Percentiles rank a stretch among this genome's conserved stretches.
Evolutionary conservation across 2,797 vertebrate genomes (phyloP).

Genomic region (Sebastes oblongus): DNA sequence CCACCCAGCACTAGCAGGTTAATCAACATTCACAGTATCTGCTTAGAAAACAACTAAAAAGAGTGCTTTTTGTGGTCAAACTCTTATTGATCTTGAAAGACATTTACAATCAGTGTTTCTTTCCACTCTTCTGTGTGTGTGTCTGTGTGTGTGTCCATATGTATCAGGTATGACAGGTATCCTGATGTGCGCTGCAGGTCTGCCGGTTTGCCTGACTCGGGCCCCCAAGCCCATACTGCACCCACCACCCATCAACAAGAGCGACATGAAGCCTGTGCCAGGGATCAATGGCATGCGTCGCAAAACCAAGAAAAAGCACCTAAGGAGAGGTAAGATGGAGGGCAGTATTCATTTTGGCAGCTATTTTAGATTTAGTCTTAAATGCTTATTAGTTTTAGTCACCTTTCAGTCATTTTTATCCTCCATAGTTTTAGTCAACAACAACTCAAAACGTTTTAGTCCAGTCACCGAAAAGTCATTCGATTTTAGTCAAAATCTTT

Average conservation of each 20-base stretch:
- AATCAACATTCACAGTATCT: conserved; percentile 20
- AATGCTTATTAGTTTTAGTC: no score
- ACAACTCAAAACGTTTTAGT: no score
- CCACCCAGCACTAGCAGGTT: conserved; percentile 95
- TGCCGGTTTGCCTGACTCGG: conserved; percentile 94
- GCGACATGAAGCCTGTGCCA: conserved; percentile 93
- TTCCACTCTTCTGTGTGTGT: conserved; percentile 35
- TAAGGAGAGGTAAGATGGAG: conserved; percentile 87
- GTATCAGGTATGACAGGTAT: conserved; percentile 95
- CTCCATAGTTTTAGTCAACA: no score
- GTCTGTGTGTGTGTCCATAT: conserved; percentile 28
- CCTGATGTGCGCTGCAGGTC: conserved; percentile 93
- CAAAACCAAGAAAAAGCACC: conserved; percentile 97
- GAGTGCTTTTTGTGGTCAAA: not conserved
- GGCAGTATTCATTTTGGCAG: no score
- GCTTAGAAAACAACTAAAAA: not conserved
- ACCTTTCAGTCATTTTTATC: no score
- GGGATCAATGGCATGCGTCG: conserved; percentile 92
- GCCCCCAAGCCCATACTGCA: conserved; percentile 95
- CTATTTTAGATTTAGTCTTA: no score
- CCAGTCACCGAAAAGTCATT: no score
- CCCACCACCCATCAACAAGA: conserved; percentile 94
- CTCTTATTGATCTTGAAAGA: not conserved
- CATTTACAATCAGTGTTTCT: conserved; percentile 28
- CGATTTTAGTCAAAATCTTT: no score